Conservation (phyloP, 2,888 invertebrate genomes). For the Octonoba sinensis region DNA sequence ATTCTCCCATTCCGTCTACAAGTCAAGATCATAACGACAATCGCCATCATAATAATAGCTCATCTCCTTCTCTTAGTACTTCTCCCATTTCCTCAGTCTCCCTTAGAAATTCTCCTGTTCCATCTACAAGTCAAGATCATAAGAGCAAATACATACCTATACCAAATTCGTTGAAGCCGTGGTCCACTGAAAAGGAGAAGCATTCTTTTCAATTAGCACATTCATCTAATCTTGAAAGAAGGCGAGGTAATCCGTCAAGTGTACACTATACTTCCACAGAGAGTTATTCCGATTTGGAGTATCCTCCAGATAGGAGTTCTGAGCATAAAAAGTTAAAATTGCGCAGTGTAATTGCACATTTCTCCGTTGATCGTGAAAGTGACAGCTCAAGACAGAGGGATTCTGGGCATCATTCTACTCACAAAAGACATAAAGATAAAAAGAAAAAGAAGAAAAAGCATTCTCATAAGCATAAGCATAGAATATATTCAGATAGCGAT, state of each 20-base stretch:
- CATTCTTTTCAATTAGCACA: background rate
- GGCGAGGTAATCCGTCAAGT: background rate
- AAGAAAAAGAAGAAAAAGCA: constrained; percentile 45
- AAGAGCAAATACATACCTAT: no score
- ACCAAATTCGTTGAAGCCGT: no score
- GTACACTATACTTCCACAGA: constrained; percentile 10
- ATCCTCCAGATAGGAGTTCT: background rate
- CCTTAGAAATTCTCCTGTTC: no score
- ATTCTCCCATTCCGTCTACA: no score
- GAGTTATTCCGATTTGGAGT: constrained; percentile 6
- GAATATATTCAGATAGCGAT: constrained; percentile 35
- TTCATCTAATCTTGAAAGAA: background rate
- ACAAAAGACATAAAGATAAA: constrained; percentile 16
- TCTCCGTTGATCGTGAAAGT: constrained; percentile 8
- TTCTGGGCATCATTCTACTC: constrained; percentile 24
- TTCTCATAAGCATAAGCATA: constrained; percentile 17
- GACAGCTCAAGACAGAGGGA: background rate
- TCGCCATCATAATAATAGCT: no score
- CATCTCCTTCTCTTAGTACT: no score
- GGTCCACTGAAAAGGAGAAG: background rate
- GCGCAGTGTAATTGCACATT: constrained; percentile 34
- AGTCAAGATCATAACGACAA: no score
- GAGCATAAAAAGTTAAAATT: constrained; percentile 19
- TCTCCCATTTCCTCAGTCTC: no score
- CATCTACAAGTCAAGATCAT: no score